These are phyloP conservation scores for Picus viridis DNA, from an alignment of 2,797 vertebrate genomes.

Conservation along the genomic window DNA sequence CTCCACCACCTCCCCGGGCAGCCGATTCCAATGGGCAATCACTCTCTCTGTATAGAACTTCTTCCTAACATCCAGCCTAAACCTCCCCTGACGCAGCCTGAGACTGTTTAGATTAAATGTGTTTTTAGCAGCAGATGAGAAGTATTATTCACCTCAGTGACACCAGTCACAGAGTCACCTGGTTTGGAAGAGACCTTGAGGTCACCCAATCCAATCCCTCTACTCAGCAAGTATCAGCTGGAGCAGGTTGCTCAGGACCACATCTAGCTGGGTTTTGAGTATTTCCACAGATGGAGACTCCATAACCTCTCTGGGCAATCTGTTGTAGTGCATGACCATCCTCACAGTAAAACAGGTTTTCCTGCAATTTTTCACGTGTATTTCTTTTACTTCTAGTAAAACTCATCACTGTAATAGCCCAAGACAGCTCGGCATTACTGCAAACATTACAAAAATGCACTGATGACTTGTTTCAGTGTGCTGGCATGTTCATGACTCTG, in stretches of 20 bases:
- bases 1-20: no score
- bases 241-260: background rate
- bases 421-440: background rate
- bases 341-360: background rate
- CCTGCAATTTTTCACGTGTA: background rate
- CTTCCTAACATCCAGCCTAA: no score
- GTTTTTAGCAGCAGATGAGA: background rate
- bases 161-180: background rate
- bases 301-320: background rate
- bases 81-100: no score
- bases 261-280: fast-evolving
- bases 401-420: background rate
- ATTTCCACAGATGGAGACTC: background rate
- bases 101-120: background rate
- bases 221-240: background rate
- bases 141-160: background rate
- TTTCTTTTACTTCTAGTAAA: background rate
- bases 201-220: background rate
- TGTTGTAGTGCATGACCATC: background rate
- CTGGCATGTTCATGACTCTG: background rate
- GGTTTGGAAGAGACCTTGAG: background rate
- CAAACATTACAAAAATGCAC: background rate
- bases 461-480: background rate
- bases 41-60: no score
- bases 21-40: no score